These are phyloP conservation scores for Hypomecis punctinalis DNA, from an alignment of 2,888 invertebrate species.

Conservation along the genomic window DNA sequence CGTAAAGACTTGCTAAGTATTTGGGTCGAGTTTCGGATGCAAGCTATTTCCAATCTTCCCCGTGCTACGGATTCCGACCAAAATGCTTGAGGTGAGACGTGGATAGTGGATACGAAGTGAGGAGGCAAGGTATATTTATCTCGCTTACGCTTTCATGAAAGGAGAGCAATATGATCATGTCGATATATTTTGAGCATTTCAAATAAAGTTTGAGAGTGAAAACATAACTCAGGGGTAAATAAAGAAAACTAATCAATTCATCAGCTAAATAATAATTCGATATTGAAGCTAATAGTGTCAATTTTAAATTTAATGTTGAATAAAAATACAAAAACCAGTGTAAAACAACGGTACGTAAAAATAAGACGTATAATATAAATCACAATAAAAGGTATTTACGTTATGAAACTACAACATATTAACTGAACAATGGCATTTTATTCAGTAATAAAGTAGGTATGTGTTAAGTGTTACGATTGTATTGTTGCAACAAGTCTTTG, in stretches of 20 bases:
- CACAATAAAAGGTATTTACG: constrained; percentile 18
- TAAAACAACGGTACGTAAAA: neutral
- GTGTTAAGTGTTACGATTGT: constrained; percentile 45
- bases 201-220: neutral
- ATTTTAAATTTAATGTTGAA: no score
- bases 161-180: neutral
- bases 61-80: constrained; percentile 55
- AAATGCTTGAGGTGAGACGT: constrained; percentile 33
- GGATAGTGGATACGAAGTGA: constrained; percentile 3
- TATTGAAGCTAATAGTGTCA: no score
- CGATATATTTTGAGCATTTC: neutral
- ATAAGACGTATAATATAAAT: constrained; percentile 8
- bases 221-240: neutral
- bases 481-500: constrained; percentile 52
- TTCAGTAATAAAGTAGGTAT: constrained; percentile 55
- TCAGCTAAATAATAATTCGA: no score
- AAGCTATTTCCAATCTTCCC: constrained; percentile 74
- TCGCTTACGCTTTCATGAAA: constrained; percentile 24
- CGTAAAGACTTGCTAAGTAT: constrained; percentile 56
- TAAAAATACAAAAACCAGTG: neutral
- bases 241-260: no score
- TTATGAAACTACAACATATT: constrained; percentile 18
- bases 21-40: constrained; percentile 67
- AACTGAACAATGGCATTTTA: constrained; percentile 52
- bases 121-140: constrained; percentile 20